Conservation (phyloP, 2,888 invertebrate genomes). For the Diloba caeruleocephala region DNA sequence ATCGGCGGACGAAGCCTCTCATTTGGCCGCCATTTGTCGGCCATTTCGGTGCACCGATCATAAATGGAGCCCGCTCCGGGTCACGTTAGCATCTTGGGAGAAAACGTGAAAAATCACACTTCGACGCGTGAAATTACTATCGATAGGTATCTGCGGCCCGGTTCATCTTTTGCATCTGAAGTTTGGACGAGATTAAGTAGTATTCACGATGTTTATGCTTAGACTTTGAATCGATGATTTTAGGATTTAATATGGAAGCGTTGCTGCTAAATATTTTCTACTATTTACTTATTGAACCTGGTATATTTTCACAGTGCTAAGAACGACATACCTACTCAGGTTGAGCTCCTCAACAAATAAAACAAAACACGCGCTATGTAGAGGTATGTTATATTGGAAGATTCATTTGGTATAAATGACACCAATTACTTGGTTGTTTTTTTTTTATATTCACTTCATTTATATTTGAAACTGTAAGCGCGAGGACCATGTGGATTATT, state of each 20-base stretch:
- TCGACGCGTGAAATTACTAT: slow-evolving; percentile 81
- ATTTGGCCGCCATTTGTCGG: slow-evolving; percentile 89
- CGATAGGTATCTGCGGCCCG: slow-evolving; percentile 60
- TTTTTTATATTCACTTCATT: too few species aligned
- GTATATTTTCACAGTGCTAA: too few species aligned
- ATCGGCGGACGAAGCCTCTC: slow-evolving; percentile 87
- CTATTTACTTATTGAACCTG: too few species aligned
- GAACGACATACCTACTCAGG: too few species aligned
- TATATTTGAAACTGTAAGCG: too few species aligned
- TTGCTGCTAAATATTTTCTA: background rate
- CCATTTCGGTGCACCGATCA: slow-evolving; percentile 88
- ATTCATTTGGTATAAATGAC: too few species aligned
- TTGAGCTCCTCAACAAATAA: too few species aligned
- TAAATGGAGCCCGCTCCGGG: slow-evolving; percentile 87
- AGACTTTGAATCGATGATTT: slow-evolving; percentile 6
- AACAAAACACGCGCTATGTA: too few species aligned
- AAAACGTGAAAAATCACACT: slow-evolving; percentile 88
- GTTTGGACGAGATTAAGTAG: slow-evolving; percentile 48
- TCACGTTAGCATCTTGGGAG: slow-evolving; percentile 86
- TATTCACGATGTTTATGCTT: slow-evolving; percentile 20
- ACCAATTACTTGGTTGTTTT: too few species aligned
- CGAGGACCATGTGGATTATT: too few species aligned
- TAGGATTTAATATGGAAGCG: background rate
- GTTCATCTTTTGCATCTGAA: slow-evolving; percentile 43
- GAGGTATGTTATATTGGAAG: too few species aligned